Percentiles rank a stretch among this genome's conserved stretches.
Conservation (phyloP, 2,888 invertebrate genomes). For the Malthinus flaveolus region DNA sequence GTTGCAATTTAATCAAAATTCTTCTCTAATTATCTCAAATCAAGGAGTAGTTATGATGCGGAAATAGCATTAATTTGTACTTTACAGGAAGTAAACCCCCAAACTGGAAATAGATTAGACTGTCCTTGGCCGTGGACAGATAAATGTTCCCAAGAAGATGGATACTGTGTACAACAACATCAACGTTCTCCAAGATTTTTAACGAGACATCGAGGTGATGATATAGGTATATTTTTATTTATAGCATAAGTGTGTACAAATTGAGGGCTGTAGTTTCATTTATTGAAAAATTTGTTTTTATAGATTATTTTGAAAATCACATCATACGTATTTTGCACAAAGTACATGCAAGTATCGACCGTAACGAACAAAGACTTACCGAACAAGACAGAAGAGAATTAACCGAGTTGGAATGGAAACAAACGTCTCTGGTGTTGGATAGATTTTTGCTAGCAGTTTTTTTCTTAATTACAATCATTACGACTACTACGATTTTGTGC, state of each 20-base stretch:
- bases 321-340: conserved; percentile 69
- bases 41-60: conserved; percentile 1
- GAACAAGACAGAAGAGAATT: conserved; percentile 79
- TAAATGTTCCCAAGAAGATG: conserved; percentile 52
- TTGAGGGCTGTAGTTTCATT: too few species aligned
- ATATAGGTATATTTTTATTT: conserved; percentile 42
- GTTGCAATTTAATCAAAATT: conserved; percentile 1
- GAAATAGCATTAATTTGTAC: neutral
- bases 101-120: conserved; percentile 66
- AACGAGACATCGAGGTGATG: conserved; percentile 46
- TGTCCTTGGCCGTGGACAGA: conserved; percentile 59
- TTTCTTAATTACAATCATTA: conserved; percentile 73
- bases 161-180: conserved; percentile 48
- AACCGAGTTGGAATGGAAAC: conserved; percentile 84
- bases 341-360: conserved; percentile 75
- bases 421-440: conserved; percentile 82
- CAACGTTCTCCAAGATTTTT: conserved; percentile 57
- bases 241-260: too few species aligned
- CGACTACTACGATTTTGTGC: conserved; percentile 78
- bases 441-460: conserved; percentile 76
- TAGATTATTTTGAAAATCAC: conserved; percentile 62
- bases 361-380: conserved; percentile 76
- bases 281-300: conserved; percentile 10
- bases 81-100: conserved; percentile 61
- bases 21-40: neutral